Evolutionary conservation across 2,888 invertebrate genomes (phyloP).

Genomic region (Thumatha senex): DNA sequence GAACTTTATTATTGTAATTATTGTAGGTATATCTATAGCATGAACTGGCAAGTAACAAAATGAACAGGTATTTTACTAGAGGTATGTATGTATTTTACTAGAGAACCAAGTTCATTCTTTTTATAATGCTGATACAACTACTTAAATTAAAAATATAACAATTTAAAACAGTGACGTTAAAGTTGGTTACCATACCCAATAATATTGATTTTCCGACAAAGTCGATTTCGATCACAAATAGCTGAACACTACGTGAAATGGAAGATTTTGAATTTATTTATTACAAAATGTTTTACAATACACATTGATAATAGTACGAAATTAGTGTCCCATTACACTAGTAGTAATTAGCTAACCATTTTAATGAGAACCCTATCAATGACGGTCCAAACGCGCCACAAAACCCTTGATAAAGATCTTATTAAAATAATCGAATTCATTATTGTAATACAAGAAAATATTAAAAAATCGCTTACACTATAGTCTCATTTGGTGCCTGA

Average conservation of each 20-base stretch:
- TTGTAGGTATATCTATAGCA: constrained; percentile 78
- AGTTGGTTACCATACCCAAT: constrained; percentile 44
- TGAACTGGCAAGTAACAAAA: constrained; percentile 81
- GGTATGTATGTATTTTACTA: too few species aligned
- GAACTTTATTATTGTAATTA: constrained; percentile 83
- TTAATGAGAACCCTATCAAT: constrained; percentile 46
- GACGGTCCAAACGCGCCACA: constrained; percentile 26
- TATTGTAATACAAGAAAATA: constrained; percentile 54
- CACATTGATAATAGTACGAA: constrained; percentile 51
- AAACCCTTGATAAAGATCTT: constrained; percentile 44
- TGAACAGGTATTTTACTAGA: constrained; percentile 69
- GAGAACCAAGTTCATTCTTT: constrained; percentile 72
- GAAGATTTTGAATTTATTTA: constrained; percentile 29
- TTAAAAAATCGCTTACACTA: constrained; percentile 74
- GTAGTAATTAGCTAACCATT: constrained; percentile 44
- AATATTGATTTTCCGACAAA: constrained; percentile 62
- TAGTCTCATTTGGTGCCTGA: constrained; percentile 81
- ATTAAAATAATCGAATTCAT: constrained; percentile 40
- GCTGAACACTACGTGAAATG: constrained; percentile 37
- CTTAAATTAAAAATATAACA: constrained; percentile 49
- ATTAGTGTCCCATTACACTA: constrained; percentile 50
- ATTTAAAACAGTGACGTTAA: constrained; percentile 60
- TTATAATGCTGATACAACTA: constrained; percentile 66
- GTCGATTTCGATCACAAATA: constrained; percentile 49
- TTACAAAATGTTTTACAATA: constrained; percentile 55